Conservation (phyloP, 2,888 invertebrate species). For the Folsomia candida region DNA sequence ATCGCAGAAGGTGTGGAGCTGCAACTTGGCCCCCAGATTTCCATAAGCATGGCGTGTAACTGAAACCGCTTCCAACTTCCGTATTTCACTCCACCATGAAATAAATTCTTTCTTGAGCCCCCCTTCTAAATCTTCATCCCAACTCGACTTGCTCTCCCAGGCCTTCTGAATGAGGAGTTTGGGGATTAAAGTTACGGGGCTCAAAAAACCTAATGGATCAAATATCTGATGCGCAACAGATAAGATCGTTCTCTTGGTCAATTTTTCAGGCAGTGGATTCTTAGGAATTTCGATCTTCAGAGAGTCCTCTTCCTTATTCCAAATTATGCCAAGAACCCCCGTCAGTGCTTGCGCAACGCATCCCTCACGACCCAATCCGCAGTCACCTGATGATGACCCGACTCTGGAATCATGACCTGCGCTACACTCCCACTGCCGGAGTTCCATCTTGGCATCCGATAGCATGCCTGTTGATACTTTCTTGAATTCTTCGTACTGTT, state of each 20-base stretch:
- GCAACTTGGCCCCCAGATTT: too few species aligned
- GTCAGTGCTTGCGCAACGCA: too few species aligned
- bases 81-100: conserved; percentile 39
- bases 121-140: conserved; percentile 23
- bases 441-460: conserved; percentile 11
- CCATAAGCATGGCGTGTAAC: too few species aligned
- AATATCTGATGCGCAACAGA: conserved; percentile 13
- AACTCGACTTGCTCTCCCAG: conserved; percentile 26
- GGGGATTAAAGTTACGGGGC: conserved; percentile 9
- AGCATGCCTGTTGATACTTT: conserved; percentile 10
- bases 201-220: conserved; percentile 21
- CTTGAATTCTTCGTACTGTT: conserved; percentile 39
- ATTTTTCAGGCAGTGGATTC: neutral
- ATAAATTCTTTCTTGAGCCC: conserved; percentile 19
- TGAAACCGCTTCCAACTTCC: conserved; percentile 32
- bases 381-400: too few species aligned
- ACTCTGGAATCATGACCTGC: neutral
- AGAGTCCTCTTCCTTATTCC: conserved; percentile 10
- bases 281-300: neutral
- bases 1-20: too few species aligned
- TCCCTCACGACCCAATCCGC: too few species aligned
- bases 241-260: conserved; percentile 11
- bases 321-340: conserved; percentile 19
- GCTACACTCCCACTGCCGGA: conserved; percentile 21
- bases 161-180: too few species aligned